Conservation (phyloP, 2,797 vertebrate species). For the Pseudomugil tenellus region DNA sequence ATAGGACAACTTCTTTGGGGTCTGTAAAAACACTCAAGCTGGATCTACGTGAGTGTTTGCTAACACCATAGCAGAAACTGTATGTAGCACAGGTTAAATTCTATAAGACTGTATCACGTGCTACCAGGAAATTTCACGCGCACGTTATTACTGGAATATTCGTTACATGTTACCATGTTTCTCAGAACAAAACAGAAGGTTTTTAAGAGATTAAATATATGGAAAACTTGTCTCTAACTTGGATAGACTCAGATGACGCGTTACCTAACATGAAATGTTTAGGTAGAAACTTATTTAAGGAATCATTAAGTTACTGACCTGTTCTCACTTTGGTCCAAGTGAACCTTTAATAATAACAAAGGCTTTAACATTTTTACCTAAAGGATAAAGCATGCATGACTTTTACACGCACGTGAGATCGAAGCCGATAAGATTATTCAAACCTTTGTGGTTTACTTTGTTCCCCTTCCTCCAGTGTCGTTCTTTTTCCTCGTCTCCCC, state of each 20-base stretch:
- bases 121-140: not conserved
- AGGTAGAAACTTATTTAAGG: not conserved
- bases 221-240: not conserved
- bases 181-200: no score
- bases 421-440: not conserved
- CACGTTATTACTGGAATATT: not conserved
- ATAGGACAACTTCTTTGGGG: no score
- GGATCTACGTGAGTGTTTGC: not conserved
- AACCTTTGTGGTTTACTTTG: not conserved
- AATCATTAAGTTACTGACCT: constrained; percentile 3
- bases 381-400: not conserved
- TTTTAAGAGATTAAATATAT: no score
- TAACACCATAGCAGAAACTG: no score
- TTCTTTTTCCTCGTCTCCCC: not conserved
- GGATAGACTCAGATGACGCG: not conserved
- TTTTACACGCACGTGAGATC: not conserved
- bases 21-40: not conserved
- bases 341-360: not conserved
- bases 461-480: not conserved
- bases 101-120: no score
- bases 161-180: no score
- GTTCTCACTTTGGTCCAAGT: not conserved
- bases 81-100: no score
- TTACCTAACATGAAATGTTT: not conserved
- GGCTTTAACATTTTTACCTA: not conserved